These are phyloP conservation scores for Phymatocera aterrima DNA, from an alignment of 2,888 invertebrate species.

Conservation along the genomic window DNA sequence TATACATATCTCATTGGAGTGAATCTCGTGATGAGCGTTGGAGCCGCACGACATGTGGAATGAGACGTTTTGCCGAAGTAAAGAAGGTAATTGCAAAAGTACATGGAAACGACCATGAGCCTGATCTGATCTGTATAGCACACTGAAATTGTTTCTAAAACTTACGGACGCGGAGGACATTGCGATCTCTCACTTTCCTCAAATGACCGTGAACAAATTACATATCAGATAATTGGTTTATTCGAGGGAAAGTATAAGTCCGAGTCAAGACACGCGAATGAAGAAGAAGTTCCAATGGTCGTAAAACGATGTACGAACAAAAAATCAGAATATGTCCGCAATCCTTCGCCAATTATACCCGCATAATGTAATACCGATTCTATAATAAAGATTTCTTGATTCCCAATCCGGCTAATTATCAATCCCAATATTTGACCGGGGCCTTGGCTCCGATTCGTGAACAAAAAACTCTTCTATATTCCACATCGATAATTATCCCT, in stretches of 20 bases:
- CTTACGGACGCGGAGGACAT: background rate
- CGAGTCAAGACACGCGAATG: background rate
- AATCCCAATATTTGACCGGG: background rate
- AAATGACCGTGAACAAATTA: slow-evolving; percentile 10
- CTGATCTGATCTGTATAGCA: background rate
- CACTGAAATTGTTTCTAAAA: background rate
- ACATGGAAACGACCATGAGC: background rate
- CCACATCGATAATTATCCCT: background rate
- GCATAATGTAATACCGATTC: background rate
- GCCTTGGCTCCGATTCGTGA: background rate
- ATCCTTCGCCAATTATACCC: background rate
- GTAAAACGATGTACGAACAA: background rate
- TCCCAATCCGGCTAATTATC: background rate
- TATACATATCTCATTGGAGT: background rate
- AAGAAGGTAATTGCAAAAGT: background rate
- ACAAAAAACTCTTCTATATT: background rate
- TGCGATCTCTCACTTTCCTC: slow-evolving; percentile 1
- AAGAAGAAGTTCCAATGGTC: background rate
- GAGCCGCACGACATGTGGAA: background rate
- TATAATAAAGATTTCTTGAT: background rate
- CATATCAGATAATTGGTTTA: background rate
- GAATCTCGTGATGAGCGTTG: background rate
- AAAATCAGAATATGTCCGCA: too few species aligned
- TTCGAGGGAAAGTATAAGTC: background rate
- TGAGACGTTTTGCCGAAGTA: background rate